Evolutionary conservation across 2,888 invertebrate species (phyloP), one percentile per base, ranked within the genome.

Genomic region (Ptycholaimellus sp.): DNA sequence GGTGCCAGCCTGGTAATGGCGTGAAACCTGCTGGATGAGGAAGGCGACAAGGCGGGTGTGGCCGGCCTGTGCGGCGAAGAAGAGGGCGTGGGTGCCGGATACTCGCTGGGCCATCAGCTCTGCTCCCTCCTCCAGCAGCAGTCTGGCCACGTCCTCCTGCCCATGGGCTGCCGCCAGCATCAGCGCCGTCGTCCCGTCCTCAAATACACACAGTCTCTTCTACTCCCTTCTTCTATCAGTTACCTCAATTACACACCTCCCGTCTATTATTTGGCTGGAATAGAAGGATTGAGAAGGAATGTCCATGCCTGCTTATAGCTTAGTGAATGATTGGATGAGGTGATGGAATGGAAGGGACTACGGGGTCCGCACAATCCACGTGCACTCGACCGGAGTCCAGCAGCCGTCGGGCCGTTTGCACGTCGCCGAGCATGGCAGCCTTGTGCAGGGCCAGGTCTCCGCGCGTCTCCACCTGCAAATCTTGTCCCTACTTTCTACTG

Each of bases 181-280:
- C 47, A 85, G 67, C 3, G 85, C 83, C 3, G 85, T 83, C 21
- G 85, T 85, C 30, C 81, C 82, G 59, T 85, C 83, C 85, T 85
- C 64, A 13, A 60, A n/a, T n/a, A n/a, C n/a, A n/a, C n/a, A n/a
- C n/a, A n/a, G n/a, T n/a, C n/a, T n/a, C n/a, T n/a, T n/a, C n/a
- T n/a, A n/a, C n/a, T n/a, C n/a, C n/a, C n/a, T n/a, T n/a, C n/a
- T n/a, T n/a, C n/a, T n/a, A n/a, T n/a, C n/a, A n/a, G n/a, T n/a
- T n/a, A n/a, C n/a, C n/a, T n/a, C n/a, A n/a, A n/a, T n/a, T n/a
- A n/a, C n/a, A n/a, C n/a, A n/a, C n/a, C n/a, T n/a, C n/a, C n/a
- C n/a, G n/a, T n/a, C n/a, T n/a, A n/a, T n/a, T n/a, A n/a, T n/a
- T n/a, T n/a, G n/a, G n/a, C n/a, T n/a, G n/a, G n/a, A n/a, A n/a